A percentile compares a stretch with the other conserved stretches of the same genome.
Evolutionary conservation across 2,888 invertebrate genomes (phyloP).

Genomic region (Drosophila limbata): DNA sequence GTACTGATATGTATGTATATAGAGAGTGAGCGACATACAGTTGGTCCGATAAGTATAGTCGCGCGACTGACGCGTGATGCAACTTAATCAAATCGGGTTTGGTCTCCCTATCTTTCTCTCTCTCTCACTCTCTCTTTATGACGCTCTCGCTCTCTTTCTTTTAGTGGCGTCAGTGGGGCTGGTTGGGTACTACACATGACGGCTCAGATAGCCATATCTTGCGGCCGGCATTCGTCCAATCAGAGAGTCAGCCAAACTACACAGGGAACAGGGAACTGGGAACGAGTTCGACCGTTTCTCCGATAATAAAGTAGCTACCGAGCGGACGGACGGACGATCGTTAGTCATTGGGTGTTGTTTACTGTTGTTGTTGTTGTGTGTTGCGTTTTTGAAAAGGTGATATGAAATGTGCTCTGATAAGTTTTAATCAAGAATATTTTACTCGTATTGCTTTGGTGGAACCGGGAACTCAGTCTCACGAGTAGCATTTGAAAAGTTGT

Average conservation of each 20-base stretch:
- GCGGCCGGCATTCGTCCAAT: slow-evolving; percentile 57
- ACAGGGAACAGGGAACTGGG: slow-evolving; percentile 41
- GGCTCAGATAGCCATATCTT: slow-evolving; percentile 77
- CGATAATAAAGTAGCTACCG: slow-evolving; percentile 73
- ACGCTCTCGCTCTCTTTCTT: slow-evolving; percentile 12
- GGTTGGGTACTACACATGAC: slow-evolving; percentile 34
- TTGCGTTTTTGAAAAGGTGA: slow-evolving; percentile 81
- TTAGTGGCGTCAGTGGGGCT: slow-evolving; percentile 69
- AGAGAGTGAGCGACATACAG: slow-evolving; percentile 43
- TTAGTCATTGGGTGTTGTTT: slow-evolving; percentile 59
- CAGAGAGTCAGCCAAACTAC: slow-evolving; percentile 67
- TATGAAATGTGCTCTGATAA: slow-evolving; percentile 83
- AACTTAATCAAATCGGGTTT: slow-evolving; percentile 74
- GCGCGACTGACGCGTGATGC: slow-evolving; percentile 73
- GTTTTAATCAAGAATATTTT: slow-evolving; percentile 82
- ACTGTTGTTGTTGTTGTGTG: slow-evolving; percentile 51
- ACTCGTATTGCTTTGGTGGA: slow-evolving; percentile 76
- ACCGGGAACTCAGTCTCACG: slow-evolving; percentile 68
- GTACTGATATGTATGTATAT: slow-evolving; percentile 5
- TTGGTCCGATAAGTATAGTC: slow-evolving; percentile 80
- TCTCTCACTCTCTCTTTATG: slow-evolving; percentile 7
- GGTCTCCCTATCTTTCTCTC: slow-evolving; percentile 27
- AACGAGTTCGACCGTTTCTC: slow-evolving; percentile 74
- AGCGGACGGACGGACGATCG: slow-evolving; percentile 57
- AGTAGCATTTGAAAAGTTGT: slow-evolving; percentile 81